These are phyloP conservation scores for Camponotus fellah DNA, from an alignment of 2,888 invertebrate species.

Conservation along the genomic window DNA sequence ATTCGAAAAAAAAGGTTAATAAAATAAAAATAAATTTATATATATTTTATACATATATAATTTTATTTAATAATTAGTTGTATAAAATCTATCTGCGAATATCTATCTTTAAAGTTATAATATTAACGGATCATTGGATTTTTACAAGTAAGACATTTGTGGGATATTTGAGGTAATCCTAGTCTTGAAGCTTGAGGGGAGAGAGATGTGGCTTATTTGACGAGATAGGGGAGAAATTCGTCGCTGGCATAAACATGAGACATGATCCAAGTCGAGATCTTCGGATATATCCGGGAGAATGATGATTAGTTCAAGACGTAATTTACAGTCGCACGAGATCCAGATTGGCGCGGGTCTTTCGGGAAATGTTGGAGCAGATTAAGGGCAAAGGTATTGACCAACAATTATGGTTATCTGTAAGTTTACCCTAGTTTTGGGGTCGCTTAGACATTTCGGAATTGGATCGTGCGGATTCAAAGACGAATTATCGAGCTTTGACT, in stretches of 20 bases:
- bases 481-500: not conserved
- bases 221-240: conserved; percentile 33
- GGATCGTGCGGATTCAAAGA: conserved; percentile 30
- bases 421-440: conserved; percentile 49
- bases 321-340: conserved; percentile 43
- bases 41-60: not conserved
- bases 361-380: conserved; percentile 47
- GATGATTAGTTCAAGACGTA: conserved; percentile 52
- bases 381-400: conserved; percentile 39
- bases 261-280: conserved; percentile 7
- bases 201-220: conserved; percentile 33
- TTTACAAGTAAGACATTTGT: conserved; percentile 2
- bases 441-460: conserved; percentile 21
- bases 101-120: not conserved
- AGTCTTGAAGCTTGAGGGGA: not conserved
- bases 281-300: conserved; percentile 15
- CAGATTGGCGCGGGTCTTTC: conserved; percentile 23
- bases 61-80: not conserved
- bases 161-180: conserved; percentile 5
- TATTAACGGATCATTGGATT: not conserved
- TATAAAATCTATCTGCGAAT: not conserved
- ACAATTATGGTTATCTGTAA: conserved; percentile 33
- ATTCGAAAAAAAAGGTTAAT: not conserved
- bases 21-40: not conserved
- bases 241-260: conserved; percentile 21